A percentile compares a stretch with the other conserved stretches of the same genome.
phyloP scores from a whole-genome alignment of 2,888 invertebrate species.

The Ophioninae sp. region DNA sequence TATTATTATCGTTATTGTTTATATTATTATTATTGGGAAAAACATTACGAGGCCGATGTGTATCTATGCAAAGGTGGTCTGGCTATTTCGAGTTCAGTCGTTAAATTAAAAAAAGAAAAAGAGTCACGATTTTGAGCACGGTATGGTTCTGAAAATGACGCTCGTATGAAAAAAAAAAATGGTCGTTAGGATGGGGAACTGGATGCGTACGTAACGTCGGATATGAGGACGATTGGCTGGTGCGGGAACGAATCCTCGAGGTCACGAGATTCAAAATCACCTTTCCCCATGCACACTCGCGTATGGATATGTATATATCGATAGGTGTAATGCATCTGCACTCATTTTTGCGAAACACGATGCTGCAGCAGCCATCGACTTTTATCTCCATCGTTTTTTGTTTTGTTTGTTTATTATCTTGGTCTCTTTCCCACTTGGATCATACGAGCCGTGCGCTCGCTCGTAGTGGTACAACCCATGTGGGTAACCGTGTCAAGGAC shows the following conservation, averaged over 20 bases:
- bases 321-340: constrained; percentile 46
- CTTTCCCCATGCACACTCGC: not conserved
- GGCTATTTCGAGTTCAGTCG: not conserved
- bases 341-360: constrained; percentile 35
- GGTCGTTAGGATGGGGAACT: not conserved
- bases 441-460: constrained; percentile 49
- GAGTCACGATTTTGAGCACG: not conserved
- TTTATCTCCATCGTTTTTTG: constrained; percentile 13
- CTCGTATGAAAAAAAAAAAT: not conserved
- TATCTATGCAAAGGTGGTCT: not conserved
- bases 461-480: constrained; percentile 74
- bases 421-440: constrained; percentile 21
- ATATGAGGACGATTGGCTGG: not conserved
- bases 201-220: not conserved
- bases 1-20: not conserved
- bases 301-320: not conserved
- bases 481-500: constrained; percentile 81
- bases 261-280: not conserved
- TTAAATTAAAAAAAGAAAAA: not conserved
- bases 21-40: not conserved
- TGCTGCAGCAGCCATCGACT: constrained; percentile 46
- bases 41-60: not conserved
- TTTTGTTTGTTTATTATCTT: constrained; percentile 15
- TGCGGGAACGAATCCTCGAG: not conserved
- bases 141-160: not conserved